phyloP scores from a whole-genome alignment of 2,888 invertebrate genomes.

The Ophioninae sp. region DNA sequence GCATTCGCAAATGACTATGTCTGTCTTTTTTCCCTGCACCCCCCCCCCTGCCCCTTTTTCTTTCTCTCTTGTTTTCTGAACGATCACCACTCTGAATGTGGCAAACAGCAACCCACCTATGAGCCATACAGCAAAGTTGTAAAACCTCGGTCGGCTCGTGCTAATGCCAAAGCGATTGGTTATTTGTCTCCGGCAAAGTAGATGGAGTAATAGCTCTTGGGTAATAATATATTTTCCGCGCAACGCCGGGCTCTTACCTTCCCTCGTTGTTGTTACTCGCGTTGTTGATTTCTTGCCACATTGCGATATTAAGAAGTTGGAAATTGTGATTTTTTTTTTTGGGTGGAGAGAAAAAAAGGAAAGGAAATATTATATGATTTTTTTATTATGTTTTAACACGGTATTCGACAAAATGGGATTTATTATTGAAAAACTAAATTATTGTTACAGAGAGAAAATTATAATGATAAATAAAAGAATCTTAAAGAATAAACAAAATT shows the following conservation, averaged over 20 bases:
- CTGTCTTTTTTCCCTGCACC: background rate
- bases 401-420: too few relatives aligned
- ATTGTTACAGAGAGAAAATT: too few relatives aligned
- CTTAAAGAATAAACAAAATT: too few relatives aligned
- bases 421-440: too few relatives aligned
- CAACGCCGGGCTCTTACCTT: conserved; percentile 29
- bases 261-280: conserved; percentile 5
- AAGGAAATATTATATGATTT: background rate
- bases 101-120: conserved; percentile 23
- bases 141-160: conserved; percentile 59
- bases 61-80: conserved; percentile 29
- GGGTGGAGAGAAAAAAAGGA: background rate
- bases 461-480: too few relatives aligned
- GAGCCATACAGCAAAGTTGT: conserved; percentile 39
- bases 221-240: conserved; percentile 55
- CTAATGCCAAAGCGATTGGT: conserved; percentile 62
- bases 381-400: too few relatives aligned
- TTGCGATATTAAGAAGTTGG: conserved; percentile 9
- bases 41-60: background rate
- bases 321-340: background rate
- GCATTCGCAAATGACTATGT: conserved; percentile 20
- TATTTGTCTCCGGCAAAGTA: conserved; percentile 59
- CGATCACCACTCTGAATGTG: conserved; percentile 15
- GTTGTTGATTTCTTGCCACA: conserved; percentile 35
- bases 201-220: conserved; percentile 59